These are phyloP conservation scores for Cyrtonyx montezumae DNA, from an alignment of 2,113 vertebrate species.

Conservation along the genomic window DNA sequence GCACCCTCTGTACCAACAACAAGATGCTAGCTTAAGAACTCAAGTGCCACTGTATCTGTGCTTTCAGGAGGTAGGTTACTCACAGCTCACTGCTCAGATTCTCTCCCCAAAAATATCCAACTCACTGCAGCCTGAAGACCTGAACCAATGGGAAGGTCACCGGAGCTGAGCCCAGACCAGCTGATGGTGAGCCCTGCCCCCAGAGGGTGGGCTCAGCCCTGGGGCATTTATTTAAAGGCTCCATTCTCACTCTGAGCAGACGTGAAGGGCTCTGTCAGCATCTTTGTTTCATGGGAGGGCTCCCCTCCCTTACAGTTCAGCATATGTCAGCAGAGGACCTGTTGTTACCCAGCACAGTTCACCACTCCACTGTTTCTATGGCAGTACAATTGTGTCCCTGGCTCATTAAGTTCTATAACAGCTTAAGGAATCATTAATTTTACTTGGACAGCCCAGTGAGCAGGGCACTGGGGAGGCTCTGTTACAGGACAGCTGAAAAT, in stretches of 20 bases:
- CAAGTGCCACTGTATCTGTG: rapidly evolving
- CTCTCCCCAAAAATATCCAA: background rate
- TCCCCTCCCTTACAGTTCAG: background rate
- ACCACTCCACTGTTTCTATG: background rate
- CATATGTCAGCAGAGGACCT: background rate
- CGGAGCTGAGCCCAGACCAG: rapidly evolving
- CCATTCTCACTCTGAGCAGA: rapidly evolving
- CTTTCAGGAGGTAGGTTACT: background rate
- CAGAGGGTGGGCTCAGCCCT: background rate
- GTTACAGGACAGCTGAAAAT: background rate
- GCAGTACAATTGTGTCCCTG: background rate
- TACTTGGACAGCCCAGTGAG: background rate
- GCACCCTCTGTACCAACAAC: background rate
- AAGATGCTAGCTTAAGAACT: background rate
- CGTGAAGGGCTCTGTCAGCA: background rate
- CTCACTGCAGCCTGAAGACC: background rate
- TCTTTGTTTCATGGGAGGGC: rapidly evolving
- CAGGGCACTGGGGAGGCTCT: background rate
- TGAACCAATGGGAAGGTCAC: background rate
- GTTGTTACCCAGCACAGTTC: background rate
- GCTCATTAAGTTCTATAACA: background rate
- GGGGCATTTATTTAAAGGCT: background rate
- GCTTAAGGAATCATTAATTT: background rate
- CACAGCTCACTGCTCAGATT: background rate
- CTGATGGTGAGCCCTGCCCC: background rate